Evolutionary conservation across 2,888 invertebrate species (phyloP).

Genomic region (Mesorhabditis spiculigera): DNA sequence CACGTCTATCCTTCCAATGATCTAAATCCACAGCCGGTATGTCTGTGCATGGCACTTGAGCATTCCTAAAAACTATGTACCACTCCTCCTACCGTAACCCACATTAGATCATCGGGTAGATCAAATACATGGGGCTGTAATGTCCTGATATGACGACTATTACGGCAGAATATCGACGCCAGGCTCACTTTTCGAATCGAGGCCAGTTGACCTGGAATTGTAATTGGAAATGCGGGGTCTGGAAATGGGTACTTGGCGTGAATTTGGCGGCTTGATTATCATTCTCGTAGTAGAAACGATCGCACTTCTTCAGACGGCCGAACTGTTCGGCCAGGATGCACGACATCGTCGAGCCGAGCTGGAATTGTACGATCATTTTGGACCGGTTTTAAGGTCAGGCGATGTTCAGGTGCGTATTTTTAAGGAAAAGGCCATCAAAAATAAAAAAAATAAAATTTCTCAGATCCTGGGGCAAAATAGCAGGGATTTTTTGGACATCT

Average conservation of each 20-base stretch:
- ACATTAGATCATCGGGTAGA: conserved; percentile 67
- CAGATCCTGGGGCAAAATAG: too few species aligned
- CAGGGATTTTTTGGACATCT: too few species aligned
- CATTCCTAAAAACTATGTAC: conserved; percentile 44
- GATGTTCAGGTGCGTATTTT: too few species aligned
- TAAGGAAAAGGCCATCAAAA: too few species aligned
- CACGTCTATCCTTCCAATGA: conserved; percentile 55
- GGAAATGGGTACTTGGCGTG: conserved; percentile 59
- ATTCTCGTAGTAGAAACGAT: conserved; percentile 82
- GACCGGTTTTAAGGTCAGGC: too few species aligned
- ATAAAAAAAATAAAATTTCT: too few species aligned
- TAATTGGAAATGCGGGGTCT: not conserved
- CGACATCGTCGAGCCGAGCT: conserved; percentile 87
- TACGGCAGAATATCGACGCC: conserved; percentile 82
- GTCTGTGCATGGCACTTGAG: conserved; percentile 53
- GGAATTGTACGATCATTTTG: not conserved
- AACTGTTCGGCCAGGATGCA: conserved; percentile 85
- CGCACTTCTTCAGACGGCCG: conserved; percentile 70
- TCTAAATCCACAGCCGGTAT: conserved; percentile 51
- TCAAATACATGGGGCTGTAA: conserved; percentile 87
- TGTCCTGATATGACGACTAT: conserved; percentile 78
- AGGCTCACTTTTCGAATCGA: conserved; percentile 82
- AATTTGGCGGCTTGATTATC: conserved; percentile 53
- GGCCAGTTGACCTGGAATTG: conserved; percentile 68
- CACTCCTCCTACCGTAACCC: conserved; percentile 12